Conservation (phyloP, 2,797 vertebrate genomes). For the Okamejei kenojei region DNA sequence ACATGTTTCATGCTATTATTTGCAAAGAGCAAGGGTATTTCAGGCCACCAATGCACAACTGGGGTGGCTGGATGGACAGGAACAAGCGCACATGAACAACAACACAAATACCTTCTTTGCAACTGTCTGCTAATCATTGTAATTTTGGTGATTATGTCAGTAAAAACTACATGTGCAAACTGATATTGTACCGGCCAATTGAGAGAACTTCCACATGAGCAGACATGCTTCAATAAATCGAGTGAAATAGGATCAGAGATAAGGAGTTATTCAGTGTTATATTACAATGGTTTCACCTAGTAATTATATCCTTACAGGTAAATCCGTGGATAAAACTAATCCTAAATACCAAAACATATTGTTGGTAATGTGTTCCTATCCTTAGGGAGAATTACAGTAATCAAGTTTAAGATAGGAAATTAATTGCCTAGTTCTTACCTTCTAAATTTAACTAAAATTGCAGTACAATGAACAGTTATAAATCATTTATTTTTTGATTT, state of each 20-base stretch:
- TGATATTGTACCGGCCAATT: background rate
- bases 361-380: background rate
- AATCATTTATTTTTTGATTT: background rate
- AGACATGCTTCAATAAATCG: background rate
- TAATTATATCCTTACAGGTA: background rate
- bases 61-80: too few relatives aligned
- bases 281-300: background rate
- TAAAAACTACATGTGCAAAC: background rate
- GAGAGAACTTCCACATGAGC: background rate
- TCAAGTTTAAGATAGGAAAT: background rate
- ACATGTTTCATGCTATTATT: background rate
- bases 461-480: background rate
- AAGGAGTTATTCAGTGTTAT: background rate
- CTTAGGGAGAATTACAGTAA: background rate
- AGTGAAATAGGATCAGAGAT: background rate
- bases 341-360: background rate
- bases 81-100: too few relatives aligned
- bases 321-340: background rate
- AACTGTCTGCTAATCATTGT: background rate
- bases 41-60: too few relatives aligned
- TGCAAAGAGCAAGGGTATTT: background rate
- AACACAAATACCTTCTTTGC: too few relatives aligned
- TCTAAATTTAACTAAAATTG: background rate
- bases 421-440: background rate
- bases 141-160: background rate